A percentile compares a stretch with the other conserved stretches of the same genome.
phyloP scores from a whole-genome alignment of 1,140 invertebrate genomes.

The Lepidurus packardi region DNA sequence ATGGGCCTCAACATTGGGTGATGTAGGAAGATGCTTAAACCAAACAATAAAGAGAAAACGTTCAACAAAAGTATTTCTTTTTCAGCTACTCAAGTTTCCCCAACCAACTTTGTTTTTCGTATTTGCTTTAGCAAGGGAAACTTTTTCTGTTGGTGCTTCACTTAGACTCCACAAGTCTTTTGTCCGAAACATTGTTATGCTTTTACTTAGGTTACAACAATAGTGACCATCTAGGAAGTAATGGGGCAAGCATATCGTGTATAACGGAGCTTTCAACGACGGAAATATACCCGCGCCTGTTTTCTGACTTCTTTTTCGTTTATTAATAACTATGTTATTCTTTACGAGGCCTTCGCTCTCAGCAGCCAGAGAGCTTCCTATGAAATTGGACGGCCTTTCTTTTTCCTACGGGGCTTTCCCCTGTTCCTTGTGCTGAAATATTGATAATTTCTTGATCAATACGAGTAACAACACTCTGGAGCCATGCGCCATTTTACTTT shows the following conservation, averaged over 20 bases:
- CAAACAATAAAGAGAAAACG: neutral
- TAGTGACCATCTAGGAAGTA: neutral
- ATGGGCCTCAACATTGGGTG: neutral
- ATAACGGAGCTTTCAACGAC: neutral
- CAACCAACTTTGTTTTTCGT: neutral
- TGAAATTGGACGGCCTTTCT: neutral
- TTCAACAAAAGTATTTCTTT: neutral
- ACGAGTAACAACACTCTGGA: neutral
- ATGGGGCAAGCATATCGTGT: neutral
- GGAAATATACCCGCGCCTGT: neutral
- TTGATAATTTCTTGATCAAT: conserved; percentile 22
- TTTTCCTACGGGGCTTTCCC: neutral
- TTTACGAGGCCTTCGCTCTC: neutral
- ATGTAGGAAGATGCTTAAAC: neutral
- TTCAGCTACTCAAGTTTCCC: neutral
- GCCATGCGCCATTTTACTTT: neutral
- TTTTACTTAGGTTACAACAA: neutral
- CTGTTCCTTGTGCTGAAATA: neutral
- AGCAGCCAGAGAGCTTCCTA: neutral
- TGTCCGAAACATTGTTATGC: conserved; percentile 9
- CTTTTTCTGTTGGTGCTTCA: neutral
- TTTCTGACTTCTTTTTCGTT: neutral
- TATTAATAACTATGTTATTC: conserved; percentile 6
- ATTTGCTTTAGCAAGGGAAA: neutral
- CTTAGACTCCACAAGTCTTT: neutral